Conservation (phyloP, 35 echinoderm and acorn worm genomes). For the Apostichopus californicus region DNA sequence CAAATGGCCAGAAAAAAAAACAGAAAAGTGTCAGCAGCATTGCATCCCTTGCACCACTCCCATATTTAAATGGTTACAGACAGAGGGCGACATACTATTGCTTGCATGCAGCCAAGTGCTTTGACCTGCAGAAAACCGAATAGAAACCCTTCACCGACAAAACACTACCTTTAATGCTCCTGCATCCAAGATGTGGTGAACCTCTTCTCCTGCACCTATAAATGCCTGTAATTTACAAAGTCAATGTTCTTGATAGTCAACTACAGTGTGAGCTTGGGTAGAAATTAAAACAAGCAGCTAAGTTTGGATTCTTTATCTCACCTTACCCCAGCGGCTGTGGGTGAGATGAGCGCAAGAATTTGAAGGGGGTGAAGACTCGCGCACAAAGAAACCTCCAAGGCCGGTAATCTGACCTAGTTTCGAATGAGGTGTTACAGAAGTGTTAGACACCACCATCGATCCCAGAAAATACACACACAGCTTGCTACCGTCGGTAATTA, state of each 20-base stretch:
- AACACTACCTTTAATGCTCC: background rate
- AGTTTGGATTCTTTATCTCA: too few relatives aligned
- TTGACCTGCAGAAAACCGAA: background rate
- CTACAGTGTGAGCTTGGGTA: background rate
- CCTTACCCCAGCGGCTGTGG: too few relatives aligned
- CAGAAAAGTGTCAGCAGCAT: background rate
- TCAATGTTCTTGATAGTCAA: background rate
- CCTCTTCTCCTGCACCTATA: background rate
- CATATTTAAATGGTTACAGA: background rate
- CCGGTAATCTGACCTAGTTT: too few relatives aligned
- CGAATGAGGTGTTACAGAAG: too few relatives aligned
- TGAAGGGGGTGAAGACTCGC: too few relatives aligned
- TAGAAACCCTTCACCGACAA: background rate
- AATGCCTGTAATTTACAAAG: background rate
- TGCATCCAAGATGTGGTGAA: background rate
- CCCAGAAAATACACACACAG: too few relatives aligned
- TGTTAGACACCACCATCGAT: too few relatives aligned
- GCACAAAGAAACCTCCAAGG: too few relatives aligned
- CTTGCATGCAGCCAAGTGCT: background rate
- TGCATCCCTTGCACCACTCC: background rate
- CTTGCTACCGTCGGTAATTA: too few relatives aligned
- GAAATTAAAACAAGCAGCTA: too few relatives aligned
- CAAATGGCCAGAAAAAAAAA: background rate
- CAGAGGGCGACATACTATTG: background rate
- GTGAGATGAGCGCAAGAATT: too few relatives aligned